Percentiles rank a stretch among this genome's conserved stretches.
Evolutionary conservation across 2,113 vertebrate species (phyloP).

Genomic region (Paratilapia polleni): DNA sequence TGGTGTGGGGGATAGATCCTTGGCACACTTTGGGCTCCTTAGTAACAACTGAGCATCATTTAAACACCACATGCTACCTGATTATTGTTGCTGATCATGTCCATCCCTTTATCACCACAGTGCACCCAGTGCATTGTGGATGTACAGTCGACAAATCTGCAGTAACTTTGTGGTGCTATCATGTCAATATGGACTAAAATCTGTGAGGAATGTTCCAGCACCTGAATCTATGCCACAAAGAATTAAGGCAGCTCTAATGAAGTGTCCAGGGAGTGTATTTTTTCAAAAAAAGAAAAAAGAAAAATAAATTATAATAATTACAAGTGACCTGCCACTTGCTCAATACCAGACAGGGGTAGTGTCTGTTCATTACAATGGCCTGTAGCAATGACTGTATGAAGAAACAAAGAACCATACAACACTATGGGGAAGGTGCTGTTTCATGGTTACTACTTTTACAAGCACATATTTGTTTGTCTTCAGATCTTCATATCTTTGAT

Average conservation of each 20-base stretch:
- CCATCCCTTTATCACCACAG: no score
- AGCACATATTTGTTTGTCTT: background rate
- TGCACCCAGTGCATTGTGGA: no score
- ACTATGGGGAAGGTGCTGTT: background rate
- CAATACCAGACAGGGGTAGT: background rate
- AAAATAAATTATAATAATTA: no score
- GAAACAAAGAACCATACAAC: conserved; percentile 18
- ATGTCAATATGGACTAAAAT: no score
- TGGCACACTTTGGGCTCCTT: background rate
- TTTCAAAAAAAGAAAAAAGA: no score
- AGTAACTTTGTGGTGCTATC: no score
- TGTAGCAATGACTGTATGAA: conserved; percentile 24
- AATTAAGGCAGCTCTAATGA: no score
- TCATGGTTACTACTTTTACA: background rate
- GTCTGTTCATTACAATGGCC: conserved; percentile 13
- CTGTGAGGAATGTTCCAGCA: no score
- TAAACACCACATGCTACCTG: background rate
- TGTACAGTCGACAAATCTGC: no score
- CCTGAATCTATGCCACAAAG: no score
- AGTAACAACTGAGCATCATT: background rate
- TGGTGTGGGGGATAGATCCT: background rate
- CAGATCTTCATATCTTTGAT: background rate
- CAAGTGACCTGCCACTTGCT: background rate
- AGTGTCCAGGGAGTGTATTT: no score
- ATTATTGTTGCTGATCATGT: no score